Percentiles rank a stretch among this genome's conserved stretches.
Evolutionary conservation across 2,797 vertebrate genomes (phyloP).

Genomic region (Capromys pilorides): DNA sequence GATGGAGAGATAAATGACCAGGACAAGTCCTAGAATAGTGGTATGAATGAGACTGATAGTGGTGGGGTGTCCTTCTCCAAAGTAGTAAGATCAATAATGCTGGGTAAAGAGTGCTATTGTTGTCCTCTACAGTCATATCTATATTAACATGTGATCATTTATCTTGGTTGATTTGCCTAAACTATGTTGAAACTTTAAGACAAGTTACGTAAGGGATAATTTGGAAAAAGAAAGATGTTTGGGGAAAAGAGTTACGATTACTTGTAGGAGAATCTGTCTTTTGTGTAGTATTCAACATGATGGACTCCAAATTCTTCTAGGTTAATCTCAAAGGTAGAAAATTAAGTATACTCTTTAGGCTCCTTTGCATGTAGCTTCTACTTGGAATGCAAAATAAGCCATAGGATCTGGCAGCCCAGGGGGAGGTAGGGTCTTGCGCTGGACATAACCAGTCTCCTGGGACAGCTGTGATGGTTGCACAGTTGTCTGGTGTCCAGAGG

Average conservation of each 20-base stretch:
- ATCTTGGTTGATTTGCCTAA: not conserved
- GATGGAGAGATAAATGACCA: not conserved
- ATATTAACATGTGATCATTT: not conserved
- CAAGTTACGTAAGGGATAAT: not conserved
- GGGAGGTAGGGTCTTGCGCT: not conserved
- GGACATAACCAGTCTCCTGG: not conserved
- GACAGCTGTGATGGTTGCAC: too few relatives aligned
- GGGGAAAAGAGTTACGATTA: not conserved
- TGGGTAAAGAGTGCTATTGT: too few relatives aligned
- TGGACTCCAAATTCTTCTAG: not conserved
- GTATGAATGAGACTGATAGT: not conserved
- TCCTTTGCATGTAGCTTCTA: not conserved
- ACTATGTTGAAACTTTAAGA: not conserved
- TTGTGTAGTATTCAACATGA: not conserved
- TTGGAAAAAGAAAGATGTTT: slow-evolving; percentile 21
- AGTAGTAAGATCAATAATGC: not conserved
- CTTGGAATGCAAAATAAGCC: not conserved
- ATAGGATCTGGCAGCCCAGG: not conserved
- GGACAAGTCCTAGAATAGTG: not conserved
- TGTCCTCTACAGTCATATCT: not conserved
- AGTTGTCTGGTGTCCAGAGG: not conserved
- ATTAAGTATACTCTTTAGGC: not conserved
- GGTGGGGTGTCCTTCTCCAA: not conserved
- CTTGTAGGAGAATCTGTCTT: not conserved
- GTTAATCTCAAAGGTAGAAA: not conserved